A percentile compares a stretch with the other conserved stretches of the same genome.
These are phyloP conservation scores for Troides helena DNA, from an alignment of 2,888 invertebrate species.

Conservation along the genomic window DNA sequence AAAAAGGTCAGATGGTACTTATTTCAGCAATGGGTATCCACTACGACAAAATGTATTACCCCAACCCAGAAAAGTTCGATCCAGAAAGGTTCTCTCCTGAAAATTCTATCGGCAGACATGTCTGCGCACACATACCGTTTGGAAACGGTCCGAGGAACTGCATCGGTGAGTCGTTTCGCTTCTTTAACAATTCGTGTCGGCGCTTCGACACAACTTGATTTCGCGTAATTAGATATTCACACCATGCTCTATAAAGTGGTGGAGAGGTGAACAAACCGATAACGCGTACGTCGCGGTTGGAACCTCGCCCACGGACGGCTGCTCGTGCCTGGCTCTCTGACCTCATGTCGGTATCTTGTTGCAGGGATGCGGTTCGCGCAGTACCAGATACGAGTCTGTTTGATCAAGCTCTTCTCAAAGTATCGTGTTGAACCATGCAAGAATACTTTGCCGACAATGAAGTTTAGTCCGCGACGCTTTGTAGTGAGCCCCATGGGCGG, in stretches of 20 bases:
- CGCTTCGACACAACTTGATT: too few relatives aligned
- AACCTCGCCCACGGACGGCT: too few relatives aligned
- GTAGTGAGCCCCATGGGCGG: conserved; percentile 20
- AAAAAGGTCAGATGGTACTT: conserved; percentile 50
- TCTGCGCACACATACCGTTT: conserved; percentile 61
- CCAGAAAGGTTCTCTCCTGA: conserved; percentile 66
- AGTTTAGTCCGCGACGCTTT: conserved; percentile 10
- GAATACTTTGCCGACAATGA: conserved; percentile 14
- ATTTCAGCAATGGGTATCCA: conserved; percentile 61
- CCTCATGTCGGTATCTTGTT: too few relatives aligned
- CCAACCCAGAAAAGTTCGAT: conserved; percentile 65
- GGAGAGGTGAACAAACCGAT: too few relatives aligned
- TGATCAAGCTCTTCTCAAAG: conserved; percentile 30
- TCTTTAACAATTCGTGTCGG: too few relatives aligned
- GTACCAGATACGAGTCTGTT: conserved; percentile 29
- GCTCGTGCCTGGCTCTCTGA: too few relatives aligned
- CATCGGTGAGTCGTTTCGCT: conserved; percentile 48
- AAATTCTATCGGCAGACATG: conserved; percentile 45
- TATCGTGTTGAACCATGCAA: conserved; percentile 30
- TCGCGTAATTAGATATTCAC: too few relatives aligned
- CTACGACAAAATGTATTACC: conserved; percentile 59
- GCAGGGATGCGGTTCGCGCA: conserved; percentile 32
- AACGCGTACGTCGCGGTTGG: too few relatives aligned
- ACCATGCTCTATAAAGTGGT: too few relatives aligned
- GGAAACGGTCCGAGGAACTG: conserved; percentile 66